These are phyloP conservation scores for Delichon dasypus DNA, from an alignment of 2,797 vertebrate species.

Conservation along the genomic window DNA sequence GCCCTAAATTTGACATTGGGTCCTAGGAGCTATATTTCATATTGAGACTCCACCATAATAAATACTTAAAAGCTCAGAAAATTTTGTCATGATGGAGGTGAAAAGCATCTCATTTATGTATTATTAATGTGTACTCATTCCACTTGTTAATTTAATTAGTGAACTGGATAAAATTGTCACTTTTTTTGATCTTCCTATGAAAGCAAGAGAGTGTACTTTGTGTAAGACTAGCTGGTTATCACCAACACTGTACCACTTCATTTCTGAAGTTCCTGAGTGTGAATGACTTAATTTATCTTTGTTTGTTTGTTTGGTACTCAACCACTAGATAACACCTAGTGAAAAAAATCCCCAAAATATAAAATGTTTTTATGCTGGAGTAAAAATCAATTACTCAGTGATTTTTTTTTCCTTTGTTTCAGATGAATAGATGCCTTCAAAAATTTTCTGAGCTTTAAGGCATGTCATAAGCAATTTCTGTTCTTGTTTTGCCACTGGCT, in stretches of 20 bases:
- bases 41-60: not conserved
- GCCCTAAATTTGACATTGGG: not conserved
- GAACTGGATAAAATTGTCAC: not conserved
- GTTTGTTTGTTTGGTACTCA: not conserved
- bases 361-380: not conserved
- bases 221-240: not conserved
- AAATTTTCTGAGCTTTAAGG: conserved; percentile 21
- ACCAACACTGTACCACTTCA: not conserved
- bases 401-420: conserved; percentile 13
- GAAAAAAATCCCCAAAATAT: not conserved
- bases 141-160: conserved; percentile 27
- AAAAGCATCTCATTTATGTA: not conserved
- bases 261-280: not conserved
- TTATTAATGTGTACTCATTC: conserved; percentile 9
- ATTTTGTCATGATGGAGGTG: not conserved
- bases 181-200: not conserved
- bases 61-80: conserved; percentile 32
- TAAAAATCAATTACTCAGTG: conserved; percentile 39
- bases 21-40: not conserved
- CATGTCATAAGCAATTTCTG: conserved; percentile 7
- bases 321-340: not conserved
- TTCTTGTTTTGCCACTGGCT: not conserved
- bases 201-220: not conserved
- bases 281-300: conserved; percentile 4
- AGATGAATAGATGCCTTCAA: not conserved